Percentiles rank a stretch among this genome's conserved stretches.
Conservation (phyloP, 2,888 invertebrate genomes). For the Apodemia zela region DNA sequence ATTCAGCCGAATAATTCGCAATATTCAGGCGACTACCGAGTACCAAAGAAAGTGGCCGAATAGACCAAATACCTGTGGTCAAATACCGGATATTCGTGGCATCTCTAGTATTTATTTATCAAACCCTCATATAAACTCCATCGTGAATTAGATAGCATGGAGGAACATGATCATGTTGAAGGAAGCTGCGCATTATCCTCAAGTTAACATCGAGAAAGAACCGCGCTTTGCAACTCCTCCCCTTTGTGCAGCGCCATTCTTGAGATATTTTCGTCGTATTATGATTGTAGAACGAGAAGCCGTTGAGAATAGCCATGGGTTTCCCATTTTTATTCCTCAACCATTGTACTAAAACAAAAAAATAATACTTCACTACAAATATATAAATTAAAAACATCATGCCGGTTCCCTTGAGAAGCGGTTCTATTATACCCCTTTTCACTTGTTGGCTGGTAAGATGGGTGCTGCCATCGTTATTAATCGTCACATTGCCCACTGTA, state of each 20-base stretch:
- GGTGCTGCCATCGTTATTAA: too few species aligned
- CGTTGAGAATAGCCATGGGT: constrained; percentile 30
- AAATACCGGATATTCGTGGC: too few species aligned
- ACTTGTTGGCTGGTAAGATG: too few species aligned
- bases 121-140: constrained; percentile 26
- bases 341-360: constrained; percentile 31
- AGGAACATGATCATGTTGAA: constrained; percentile 28
- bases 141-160: constrained; percentile 27
- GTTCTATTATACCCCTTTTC: too few species aligned
- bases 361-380: too few species aligned
- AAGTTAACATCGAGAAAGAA: constrained; percentile 17
- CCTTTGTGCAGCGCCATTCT: constrained; percentile 36
- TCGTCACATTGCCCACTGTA: too few species aligned
- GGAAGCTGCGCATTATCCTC: constrained; percentile 5
- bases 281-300: constrained; percentile 36
- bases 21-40: too few species aligned
- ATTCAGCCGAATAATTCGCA: too few species aligned
- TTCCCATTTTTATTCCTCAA: constrained; percentile 31
- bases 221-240: constrained; percentile 31
- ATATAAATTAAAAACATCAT: too few species aligned
- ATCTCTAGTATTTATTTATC: neutral
- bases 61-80: too few species aligned
- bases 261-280: constrained; percentile 17
- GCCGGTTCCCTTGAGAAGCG: too few species aligned
- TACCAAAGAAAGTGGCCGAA: too few species aligned